These are phyloP conservation scores for Ostrea edulis DNA, from an alignment of 1,140 invertebrate genomes.

Conservation along the genomic window DNA sequence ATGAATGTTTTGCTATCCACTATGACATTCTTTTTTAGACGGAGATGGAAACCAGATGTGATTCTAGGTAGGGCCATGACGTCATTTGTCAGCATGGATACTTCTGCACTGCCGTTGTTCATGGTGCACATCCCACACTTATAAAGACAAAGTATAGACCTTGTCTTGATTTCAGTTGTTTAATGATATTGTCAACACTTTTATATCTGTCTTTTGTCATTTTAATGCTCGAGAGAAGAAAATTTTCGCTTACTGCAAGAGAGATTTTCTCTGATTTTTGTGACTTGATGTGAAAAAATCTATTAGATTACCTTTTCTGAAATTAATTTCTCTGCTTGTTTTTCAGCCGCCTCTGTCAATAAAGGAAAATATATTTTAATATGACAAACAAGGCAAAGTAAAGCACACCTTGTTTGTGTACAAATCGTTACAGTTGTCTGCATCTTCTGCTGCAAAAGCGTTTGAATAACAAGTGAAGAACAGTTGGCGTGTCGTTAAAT, in stretches of 20 bases:
- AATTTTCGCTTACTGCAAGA: background rate
- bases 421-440: no score
- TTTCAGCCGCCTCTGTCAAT: conserved; percentile 10
- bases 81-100: conserved; percentile 46
- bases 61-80: conserved; percentile 63
- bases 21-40: conserved; percentile 64
- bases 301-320: background rate
- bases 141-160: background rate
- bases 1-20: conserved; percentile 66
- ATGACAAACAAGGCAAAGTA: no score
- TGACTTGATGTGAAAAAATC: no score
- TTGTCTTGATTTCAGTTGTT: conserved; percentile 12
- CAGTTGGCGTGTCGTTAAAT: no score
- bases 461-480: no score
- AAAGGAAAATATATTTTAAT: no score
- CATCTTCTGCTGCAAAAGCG: no score
- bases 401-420: no score
- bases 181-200: background rate
- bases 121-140: conserved; percentile 20
- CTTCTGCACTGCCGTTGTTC: background rate
- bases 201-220: background rate
- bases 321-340: background rate
- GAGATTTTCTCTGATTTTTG: background rate
- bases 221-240: background rate
- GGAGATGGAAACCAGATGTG: conserved; percentile 67